These are phyloP conservation scores for Chrysodeixis includens DNA, from an alignment of 2,888 invertebrate species.

Conservation along the genomic window DNA sequence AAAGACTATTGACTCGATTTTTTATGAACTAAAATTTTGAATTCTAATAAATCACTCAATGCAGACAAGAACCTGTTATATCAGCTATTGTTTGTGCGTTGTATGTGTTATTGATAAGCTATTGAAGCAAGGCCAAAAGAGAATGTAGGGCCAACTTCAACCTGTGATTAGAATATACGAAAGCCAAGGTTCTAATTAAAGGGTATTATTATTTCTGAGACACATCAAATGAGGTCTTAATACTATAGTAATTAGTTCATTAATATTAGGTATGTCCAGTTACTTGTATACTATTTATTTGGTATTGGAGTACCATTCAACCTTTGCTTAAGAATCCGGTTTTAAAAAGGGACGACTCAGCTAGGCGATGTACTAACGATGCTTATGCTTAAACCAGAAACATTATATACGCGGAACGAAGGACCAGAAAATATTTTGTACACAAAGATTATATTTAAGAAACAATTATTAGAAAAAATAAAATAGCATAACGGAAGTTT, in stretches of 20 bases:
- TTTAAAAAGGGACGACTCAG: background rate
- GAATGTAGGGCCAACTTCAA: constrained; percentile 21
- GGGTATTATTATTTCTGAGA: background rate
- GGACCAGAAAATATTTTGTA: background rate
- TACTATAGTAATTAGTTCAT: too few relatives aligned
- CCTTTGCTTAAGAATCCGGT: background rate
- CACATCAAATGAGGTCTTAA: background rate
- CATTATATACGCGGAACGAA: background rate
- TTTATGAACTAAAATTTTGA: background rate
- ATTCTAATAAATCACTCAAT: background rate
- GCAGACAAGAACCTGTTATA: too few relatives aligned
- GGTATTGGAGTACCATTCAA: background rate
- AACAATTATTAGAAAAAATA: background rate
- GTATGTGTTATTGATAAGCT: background rate
- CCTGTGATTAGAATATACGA: background rate
- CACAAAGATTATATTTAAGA: background rate
- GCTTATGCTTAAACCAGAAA: background rate
- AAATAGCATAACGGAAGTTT: too few relatives aligned
- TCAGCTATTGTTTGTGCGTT: background rate
- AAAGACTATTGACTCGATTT: too few relatives aligned
- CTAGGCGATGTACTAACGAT: background rate
- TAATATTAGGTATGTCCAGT: too few relatives aligned
- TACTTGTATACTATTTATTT: background rate
- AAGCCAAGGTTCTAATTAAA: background rate
- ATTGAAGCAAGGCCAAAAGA: constrained; percentile 35